These are phyloP conservation scores for Drosophila bocki DNA, from an alignment of 1,140 invertebrate genomes.

Conservation along the genomic window DNA sequence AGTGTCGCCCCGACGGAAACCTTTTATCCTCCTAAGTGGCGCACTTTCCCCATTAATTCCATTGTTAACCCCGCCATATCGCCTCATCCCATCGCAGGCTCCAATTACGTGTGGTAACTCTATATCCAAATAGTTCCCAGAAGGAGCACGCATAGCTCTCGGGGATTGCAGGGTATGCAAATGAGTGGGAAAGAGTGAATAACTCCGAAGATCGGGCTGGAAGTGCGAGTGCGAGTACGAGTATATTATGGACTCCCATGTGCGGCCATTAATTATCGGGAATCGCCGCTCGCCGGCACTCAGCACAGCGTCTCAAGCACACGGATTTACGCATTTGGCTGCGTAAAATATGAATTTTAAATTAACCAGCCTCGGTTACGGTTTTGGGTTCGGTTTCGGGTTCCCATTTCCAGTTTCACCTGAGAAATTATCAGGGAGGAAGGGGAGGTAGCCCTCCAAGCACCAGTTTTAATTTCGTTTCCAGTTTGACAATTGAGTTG, in stretches of 20 bases:
- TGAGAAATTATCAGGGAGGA: conserved; percentile 14
- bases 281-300: conserved; percentile 68
- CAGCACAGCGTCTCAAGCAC: conserved; percentile 44
- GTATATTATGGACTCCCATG: conserved; percentile 44
- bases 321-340: conserved; percentile 61
- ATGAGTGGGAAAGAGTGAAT: conserved; percentile 15
- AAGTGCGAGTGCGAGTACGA: conserved; percentile 39
- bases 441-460: conserved; percentile 10
- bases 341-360: conserved; percentile 80
- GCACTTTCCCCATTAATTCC: conserved; percentile 41
- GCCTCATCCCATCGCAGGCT: conserved; percentile 15
- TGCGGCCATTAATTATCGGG: conserved; percentile 73
- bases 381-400: conserved; percentile 6
- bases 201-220: neutral
- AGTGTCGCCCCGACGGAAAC: conserved; percentile 29
- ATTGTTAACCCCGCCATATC: conserved; percentile 28
- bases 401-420: conserved; percentile 30
- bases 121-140: conserved; percentile 39
- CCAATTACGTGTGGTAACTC: conserved; percentile 33
- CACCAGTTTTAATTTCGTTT: conserved; percentile 40
- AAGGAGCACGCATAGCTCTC: conserved; percentile 7
- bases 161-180: conserved; percentile 40
- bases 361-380: conserved; percentile 47
- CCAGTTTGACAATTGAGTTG: conserved; percentile 61
- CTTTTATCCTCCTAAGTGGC: conserved; percentile 45